Evolutionary conservation across 2,888 invertebrate species (phyloP).

Genomic region (Pachymerium ferrugineum): DNA sequence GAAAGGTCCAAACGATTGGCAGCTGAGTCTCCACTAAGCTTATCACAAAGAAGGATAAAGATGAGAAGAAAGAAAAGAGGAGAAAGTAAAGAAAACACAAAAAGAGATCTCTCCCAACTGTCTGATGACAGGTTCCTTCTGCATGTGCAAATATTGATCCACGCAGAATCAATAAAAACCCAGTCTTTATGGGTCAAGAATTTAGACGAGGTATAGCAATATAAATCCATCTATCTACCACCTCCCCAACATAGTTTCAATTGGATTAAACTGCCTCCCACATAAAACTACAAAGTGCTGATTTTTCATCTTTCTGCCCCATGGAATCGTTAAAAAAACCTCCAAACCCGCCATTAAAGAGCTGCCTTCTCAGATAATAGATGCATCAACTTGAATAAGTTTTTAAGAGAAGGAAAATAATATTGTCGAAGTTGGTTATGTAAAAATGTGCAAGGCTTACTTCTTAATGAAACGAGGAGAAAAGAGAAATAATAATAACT

Average conservation of each 20-base stretch:
- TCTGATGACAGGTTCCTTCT: slow-evolving; percentile 27
- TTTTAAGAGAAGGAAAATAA: no score
- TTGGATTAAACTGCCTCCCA: slow-evolving; percentile 19
- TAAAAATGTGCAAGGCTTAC: no score
- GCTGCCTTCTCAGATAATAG: no score
- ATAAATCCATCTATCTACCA: no score
- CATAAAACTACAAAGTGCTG: slow-evolving; percentile 27
- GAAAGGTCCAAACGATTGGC: slow-evolving; percentile 4
- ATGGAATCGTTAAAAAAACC: no score
- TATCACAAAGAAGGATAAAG: slow-evolving; percentile 19
- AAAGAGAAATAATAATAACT: no score
- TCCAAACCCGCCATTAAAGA: no score
- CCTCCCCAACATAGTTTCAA: background rate
- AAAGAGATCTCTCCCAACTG: slow-evolving; percentile 10
- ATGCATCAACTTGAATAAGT: no score
- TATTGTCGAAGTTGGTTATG: no score
- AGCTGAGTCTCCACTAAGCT: slow-evolving; percentile 19
- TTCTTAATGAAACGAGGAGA: no score
- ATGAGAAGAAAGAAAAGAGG: background rate
- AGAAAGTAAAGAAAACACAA: slow-evolving; percentile 19
- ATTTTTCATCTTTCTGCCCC: slow-evolving; percentile 15
- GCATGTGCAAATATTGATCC: slow-evolving; percentile 27
- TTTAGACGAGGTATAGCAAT: slow-evolving; percentile 24
- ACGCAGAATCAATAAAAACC: slow-evolving; percentile 20
- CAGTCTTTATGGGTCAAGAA: slow-evolving; percentile 19